phyloP scores from a whole-genome alignment of 2,888 invertebrate species.

The Lasioglossum villosulum region DNA sequence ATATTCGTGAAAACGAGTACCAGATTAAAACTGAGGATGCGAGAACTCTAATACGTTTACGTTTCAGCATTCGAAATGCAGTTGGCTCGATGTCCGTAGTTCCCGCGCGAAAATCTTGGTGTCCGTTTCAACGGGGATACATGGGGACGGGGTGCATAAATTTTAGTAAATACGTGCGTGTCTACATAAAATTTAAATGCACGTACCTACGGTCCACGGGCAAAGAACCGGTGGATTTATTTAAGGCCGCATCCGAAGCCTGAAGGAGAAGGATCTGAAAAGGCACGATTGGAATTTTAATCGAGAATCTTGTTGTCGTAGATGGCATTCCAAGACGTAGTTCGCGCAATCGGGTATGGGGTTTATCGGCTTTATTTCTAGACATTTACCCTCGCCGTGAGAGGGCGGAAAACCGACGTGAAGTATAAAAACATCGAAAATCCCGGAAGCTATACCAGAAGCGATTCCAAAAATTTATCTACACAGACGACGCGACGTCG shows the following conservation, averaged over 20 bases:
- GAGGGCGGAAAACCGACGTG: neutral
- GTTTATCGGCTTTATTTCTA: slow-evolving; percentile 57
- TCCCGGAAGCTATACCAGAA: neutral
- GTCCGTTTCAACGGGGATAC: neutral
- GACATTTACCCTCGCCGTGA: slow-evolving; percentile 25
- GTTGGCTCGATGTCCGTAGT: neutral
- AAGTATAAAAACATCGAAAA: slow-evolving; percentile 16
- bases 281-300: slow-evolving; percentile 71
- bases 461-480: slow-evolving; percentile 8
- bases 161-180: slow-evolving; percentile 2
- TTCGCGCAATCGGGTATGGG: slow-evolving; percentile 52
- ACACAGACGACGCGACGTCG: neutral
- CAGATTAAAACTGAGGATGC: neutral
- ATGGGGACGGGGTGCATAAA: neutral
- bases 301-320: slow-evolving; percentile 71
- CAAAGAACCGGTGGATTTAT: slow-evolving; percentile 47
- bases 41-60: neutral
- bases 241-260: slow-evolving; percentile 34
- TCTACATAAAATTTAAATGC: slow-evolving; percentile 30
- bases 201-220: slow-evolving; percentile 18
- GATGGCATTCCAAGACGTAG: slow-evolving; percentile 64
- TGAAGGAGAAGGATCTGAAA: slow-evolving; percentile 55
- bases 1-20: slow-evolving; percentile 23
- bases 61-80: neutral
- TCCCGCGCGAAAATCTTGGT: neutral